Percentiles rank a stretch among this genome's conserved stretches.
phyloP scores from a whole-genome alignment of 53 echinoderm and acorn worm species.

The Patiria pectinifera region DNA sequence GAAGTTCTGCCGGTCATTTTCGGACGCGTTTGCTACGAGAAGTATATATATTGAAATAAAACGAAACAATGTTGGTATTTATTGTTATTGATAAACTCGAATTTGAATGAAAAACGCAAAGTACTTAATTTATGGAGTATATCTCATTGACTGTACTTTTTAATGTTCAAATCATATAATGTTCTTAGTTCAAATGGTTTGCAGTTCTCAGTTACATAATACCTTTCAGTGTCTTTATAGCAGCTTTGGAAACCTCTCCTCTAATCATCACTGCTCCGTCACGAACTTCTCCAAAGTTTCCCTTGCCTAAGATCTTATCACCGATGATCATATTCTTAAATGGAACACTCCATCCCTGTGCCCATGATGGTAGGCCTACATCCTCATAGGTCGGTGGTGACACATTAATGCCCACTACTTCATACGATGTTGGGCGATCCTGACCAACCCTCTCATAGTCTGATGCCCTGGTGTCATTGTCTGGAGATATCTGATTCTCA shows the following conservation, averaged over 20 bases:
- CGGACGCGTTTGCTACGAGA: not conserved
- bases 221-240: conserved; percentile 43
- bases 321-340: conserved; percentile 10
- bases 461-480: not conserved
- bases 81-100: too few relatives aligned
- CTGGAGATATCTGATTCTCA: not conserved
- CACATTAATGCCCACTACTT: not conserved
- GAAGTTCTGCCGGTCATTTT: conserved; percentile 23
- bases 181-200: not conserved
- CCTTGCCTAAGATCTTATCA: not conserved
- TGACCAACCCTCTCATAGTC: conserved; percentile 7
- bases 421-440: not conserved
- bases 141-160: too few relatives aligned
- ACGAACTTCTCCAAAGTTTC: conserved; percentile 32
- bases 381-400: conserved; percentile 33
- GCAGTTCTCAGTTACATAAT: too few relatives aligned
- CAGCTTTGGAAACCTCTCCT: conserved; percentile 6
- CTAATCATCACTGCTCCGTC: conserved; percentile 20
- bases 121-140: too few relatives aligned
- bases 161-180: too few relatives aligned
- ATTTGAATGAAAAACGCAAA: too few relatives aligned
- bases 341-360: not conserved
- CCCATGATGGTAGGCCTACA: conserved; percentile 51
- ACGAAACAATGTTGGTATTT: too few relatives aligned
- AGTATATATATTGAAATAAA: not conserved